Base-by-base conservation (phyloP, 2,888 invertebrate species). In the Cataglyphis albicans region DNA sequence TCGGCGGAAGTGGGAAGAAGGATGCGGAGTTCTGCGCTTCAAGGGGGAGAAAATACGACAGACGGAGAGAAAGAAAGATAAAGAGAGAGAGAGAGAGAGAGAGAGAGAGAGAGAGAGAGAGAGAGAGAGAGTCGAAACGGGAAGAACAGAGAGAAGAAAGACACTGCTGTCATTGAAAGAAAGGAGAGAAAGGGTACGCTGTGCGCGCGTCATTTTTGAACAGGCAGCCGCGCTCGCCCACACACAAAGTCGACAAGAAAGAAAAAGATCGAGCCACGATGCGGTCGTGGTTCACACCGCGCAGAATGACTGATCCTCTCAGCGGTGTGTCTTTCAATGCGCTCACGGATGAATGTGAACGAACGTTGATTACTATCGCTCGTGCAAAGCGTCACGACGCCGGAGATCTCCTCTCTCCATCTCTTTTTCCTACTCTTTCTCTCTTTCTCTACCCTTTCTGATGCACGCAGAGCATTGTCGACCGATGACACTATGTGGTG, bases 221-320 rank as follows among this genome's bases (percentile, higher is more conserved):
- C 78, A 59, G 78, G 70, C 78, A 80, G 35, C 78, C 72, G 48
- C 52, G 44, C 72, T 86, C 88, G 88, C 88, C 88, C 88, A 87
- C 88, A 87, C 88, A 88, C 84, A 82, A 89, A 78, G 89, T 64
- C 82, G 86, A 87, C 81, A 84, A 55, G 83, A 84, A 86, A 87
- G 88, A 89, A 87, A 87, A 89, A 89, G 89, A 89, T 89, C 84
- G 86, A 81, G 84, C 84, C 84, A 84, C 83, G 89, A 89, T 87
- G 87, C 48, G 86, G 81, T 76, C 85, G 90, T 85, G 88, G 88
- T 89, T 89, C 90, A 83, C 89, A 87, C 87, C 87, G 84, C 83
- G 44, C 86, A 84, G 89, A 89, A 82, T 92, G 93, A 92, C 92
- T 92, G 92, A 92, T 92, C 91, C 92, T 92, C 91, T 93, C 93